Evolutionary conservation across 2,113 vertebrate genomes (phyloP).

Genomic region (Hippopotamus amphibius): DNA sequence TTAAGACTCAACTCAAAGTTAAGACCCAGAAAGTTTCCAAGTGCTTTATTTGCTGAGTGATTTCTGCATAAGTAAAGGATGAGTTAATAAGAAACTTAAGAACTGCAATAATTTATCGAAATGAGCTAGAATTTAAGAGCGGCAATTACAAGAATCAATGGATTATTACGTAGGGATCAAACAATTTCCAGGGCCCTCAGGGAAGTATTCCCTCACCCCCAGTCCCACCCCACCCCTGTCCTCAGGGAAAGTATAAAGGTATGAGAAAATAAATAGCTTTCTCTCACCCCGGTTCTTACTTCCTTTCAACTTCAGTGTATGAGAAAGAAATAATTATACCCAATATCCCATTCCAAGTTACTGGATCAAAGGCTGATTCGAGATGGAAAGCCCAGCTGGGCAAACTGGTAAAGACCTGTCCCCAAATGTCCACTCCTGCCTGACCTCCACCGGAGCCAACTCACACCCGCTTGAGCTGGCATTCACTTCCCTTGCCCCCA

Average conservation of each 20-base stretch:
- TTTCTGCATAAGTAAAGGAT: neutral
- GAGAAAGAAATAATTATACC: neutral
- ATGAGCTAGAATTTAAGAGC: neutral
- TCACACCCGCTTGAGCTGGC: neutral
- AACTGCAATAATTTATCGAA: neutral
- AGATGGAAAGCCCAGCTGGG: neutral
- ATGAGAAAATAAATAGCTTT: neutral
- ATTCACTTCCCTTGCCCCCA: neutral
- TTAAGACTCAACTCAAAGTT: neutral
- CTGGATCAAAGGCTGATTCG: neutral
- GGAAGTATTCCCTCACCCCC: neutral
- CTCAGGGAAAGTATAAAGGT: neutral
- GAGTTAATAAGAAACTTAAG: neutral
- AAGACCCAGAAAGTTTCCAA: neutral
- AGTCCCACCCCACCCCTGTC: neutral
- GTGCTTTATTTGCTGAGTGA: neutral
- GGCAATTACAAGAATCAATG: neutral
- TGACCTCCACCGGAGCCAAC: accelerated
- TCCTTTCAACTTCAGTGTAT: neutral
- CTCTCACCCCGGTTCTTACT: neutral
- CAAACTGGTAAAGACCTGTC: accelerated
- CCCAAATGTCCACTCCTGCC: neutral
- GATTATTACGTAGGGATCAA: neutral
- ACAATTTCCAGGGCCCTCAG: neutral
- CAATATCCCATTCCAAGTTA: too few relatives aligned